Percentiles rank a stretch among this genome's conserved stretches.
Conservation (phyloP, 1,140 invertebrate species). For the Formica exsecta region DNA sequence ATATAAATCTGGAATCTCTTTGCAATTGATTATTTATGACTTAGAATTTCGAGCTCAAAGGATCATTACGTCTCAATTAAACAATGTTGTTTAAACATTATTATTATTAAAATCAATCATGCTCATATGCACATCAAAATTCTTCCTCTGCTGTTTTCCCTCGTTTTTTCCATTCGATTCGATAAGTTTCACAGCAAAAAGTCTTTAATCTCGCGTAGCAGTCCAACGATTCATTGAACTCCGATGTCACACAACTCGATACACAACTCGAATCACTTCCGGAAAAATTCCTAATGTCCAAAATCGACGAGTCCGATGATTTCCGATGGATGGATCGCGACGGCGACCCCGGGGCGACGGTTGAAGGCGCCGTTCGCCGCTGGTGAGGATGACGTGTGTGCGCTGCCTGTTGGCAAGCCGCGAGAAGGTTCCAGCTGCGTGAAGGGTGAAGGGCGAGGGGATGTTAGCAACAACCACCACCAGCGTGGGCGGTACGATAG, state of each 20-base stretch:
- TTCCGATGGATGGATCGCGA: constrained; percentile 53
- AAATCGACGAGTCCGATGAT: constrained; percentile 39
- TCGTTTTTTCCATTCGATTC: background rate
- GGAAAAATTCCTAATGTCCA: background rate
- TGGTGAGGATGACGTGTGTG: constrained; percentile 73
- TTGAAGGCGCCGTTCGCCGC: constrained; percentile 69
- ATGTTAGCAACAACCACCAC: constrained; percentile 71
- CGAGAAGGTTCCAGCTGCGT: constrained; percentile 69
- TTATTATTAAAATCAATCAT: background rate
- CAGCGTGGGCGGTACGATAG: constrained; percentile 68
- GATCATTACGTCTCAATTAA: background rate
- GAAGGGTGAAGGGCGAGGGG: constrained; percentile 70
- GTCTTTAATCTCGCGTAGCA: background rate
- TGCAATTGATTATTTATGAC: background rate
- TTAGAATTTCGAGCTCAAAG: background rate
- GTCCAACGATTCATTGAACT: background rate
- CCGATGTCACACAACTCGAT: constrained; percentile 14
- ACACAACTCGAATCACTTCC: constrained; percentile 42
- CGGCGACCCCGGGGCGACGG: constrained; percentile 61
- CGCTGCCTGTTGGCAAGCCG: constrained; percentile 70
- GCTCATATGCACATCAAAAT: background rate
- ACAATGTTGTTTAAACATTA: constrained; percentile 10
- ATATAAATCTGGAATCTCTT: background rate
- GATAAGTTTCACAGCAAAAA: background rate
- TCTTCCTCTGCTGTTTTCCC: background rate